Evolutionary conservation across 2,113 vertebrate species (phyloP).

Genomic region (Podarcis cretensis): DNA sequence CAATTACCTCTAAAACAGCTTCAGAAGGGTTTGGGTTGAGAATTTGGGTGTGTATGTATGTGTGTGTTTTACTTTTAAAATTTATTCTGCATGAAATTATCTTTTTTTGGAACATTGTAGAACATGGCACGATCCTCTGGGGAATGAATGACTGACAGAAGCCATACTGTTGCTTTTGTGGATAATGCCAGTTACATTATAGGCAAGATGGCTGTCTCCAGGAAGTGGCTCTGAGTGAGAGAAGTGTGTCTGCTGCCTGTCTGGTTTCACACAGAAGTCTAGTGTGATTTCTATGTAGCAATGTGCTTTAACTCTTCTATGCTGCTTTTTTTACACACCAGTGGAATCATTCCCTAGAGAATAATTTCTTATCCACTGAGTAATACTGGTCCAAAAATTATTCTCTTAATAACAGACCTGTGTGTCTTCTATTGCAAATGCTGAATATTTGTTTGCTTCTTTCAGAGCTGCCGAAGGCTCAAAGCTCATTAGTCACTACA

Average conservation of each 20-base stretch:
- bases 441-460: neutral
- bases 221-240: conserved; percentile 10
- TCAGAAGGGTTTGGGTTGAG: neutral
- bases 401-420: neutral
- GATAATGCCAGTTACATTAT: neutral
- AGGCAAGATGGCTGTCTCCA: conserved; percentile 19
- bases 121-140: conserved; percentile 1
- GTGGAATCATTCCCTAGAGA: neutral
- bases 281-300: conserved; percentile 8
- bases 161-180: conserved; percentile 14
- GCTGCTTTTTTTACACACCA: neutral
- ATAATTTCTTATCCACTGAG: conserved; percentile 15
- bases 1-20: conserved; percentile 1
- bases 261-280: conserved; percentile 21
- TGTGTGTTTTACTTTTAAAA: neutral
- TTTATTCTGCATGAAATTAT: neutral
- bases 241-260: conserved; percentile 18
- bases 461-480: neutral
- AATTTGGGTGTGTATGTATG: neutral
- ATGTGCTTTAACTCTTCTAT: neutral
- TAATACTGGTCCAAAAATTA: conserved; percentile 3
- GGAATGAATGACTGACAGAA: conserved; percentile 6
- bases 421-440: neutral
- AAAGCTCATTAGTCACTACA: neutral
- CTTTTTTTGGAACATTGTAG: neutral